Evolutionary conservation across 2,113 vertebrate species (phyloP), one percentile per base, ranked within the genome.

Genomic region (Toxotes chatareus): DNA sequence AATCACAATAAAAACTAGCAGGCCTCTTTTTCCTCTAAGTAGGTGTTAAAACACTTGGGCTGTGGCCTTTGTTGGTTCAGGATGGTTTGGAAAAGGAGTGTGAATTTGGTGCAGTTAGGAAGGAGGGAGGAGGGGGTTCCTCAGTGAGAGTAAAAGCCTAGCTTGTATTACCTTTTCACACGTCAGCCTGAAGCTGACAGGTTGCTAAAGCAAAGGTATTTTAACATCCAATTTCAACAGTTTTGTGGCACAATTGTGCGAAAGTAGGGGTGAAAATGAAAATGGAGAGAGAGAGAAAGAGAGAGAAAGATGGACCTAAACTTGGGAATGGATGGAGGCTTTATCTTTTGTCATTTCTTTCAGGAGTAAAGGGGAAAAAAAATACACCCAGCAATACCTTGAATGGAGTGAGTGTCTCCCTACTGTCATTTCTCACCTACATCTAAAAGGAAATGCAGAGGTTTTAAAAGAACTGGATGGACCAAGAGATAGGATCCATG

Each of bases 101-200:
- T 90, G 85, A 89, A 87, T 66, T 49, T 67, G 59, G 46, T 71
- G 68, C 53, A 59, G 65, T 27, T 66, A 64, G 27, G 47, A 34
- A 44, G 16, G 10, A 16, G 11, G 69, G 34, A 47, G 60, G 46
- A 38, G 51, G 56, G 68, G 36, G 14, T 47, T 83, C 42, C 46
- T 75, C 31, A 11, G 44, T 23, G 78, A 70, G 63, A 77, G 57
- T 51, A 65, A 80, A 62, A 40, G 62, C 46, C 36, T 47, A 62
- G 82, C 79, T 82, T 77, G 79, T 83, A 92, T 94, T 93, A 90
- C 79, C 85, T 90, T 93, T 94, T 94, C 90, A 91, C 93, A 93
- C 92, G 2, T 93, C 91, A 77, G 76, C 73, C 81, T 56, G 78
- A 46, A 80, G 79, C 51, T 92, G 94, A 93, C 92, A 94, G 87